These are phyloP conservation scores for Bergia puertoricense DNA, from an alignment of 92 coral and sea anemone species.

Conservation along the genomic window DNA sequence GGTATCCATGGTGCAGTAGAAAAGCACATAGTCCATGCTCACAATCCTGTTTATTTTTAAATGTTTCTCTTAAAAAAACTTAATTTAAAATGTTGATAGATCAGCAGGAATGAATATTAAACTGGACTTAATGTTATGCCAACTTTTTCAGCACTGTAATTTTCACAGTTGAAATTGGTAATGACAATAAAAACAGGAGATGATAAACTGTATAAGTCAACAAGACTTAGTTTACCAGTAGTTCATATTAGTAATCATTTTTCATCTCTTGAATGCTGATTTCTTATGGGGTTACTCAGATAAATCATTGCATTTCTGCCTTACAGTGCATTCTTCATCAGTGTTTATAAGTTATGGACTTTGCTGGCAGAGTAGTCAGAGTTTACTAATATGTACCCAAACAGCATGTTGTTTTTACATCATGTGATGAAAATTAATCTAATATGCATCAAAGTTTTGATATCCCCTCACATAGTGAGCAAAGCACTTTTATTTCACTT, in stretches of 20 bases:
- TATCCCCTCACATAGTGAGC: not conserved
- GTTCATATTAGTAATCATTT: not conserved
- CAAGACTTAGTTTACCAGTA: no score
- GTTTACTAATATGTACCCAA: not conserved
- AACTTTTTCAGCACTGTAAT: slow-evolving; percentile 6
- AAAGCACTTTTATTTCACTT: slow-evolving; percentile 5
- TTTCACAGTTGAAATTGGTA: no score
- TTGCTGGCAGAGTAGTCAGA: not conserved
- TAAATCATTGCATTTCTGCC: not conserved
- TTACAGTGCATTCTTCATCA: not conserved
- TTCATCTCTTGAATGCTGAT: not conserved
- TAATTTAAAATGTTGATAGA: not conserved
- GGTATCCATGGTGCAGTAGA: no score
- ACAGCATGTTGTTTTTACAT: slow-evolving; percentile 16
- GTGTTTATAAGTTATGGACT: no score
- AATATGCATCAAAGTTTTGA: not conserved
- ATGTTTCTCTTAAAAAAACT: no score
- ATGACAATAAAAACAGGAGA: not conserved
- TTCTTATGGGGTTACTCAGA: no score
- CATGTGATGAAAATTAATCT: not conserved
- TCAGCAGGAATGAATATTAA: not conserved
- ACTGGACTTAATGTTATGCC: not conserved
- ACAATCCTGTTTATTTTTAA: no score
- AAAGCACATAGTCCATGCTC: no score
- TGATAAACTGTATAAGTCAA: no score